These are phyloP conservation scores for Parnassius orleans DNA, from an alignment of 2,888 invertebrate genomes.

Conservation along the genomic window DNA sequence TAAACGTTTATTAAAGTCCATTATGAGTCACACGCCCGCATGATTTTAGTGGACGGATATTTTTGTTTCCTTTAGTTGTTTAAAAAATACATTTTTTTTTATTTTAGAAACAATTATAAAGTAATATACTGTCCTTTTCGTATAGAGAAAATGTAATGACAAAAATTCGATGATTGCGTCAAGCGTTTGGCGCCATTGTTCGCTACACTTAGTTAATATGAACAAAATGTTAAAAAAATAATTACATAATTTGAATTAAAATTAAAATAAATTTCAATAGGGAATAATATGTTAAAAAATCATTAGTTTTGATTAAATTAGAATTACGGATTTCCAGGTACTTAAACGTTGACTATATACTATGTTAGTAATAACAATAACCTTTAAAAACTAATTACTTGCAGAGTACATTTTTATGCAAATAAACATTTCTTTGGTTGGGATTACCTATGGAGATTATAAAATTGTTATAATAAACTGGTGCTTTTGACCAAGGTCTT, in stretches of 20 bases:
- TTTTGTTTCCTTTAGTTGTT: not conserved
- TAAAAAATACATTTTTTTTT: no score
- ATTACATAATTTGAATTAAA: not conserved
- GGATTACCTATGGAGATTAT: constrained; percentile 2
- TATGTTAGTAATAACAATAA: constrained; percentile 8
- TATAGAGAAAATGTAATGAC: no score
- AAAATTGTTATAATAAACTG: no score
- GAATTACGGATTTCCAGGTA: constrained; percentile 14
- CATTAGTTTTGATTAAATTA: not conserved
- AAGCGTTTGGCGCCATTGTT: not conserved
- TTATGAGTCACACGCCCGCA: constrained; percentile 6
- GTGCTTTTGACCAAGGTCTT: no score
- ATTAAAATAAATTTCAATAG: constrained; percentile 3
- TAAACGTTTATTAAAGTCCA: not conserved
- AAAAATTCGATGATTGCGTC: not conserved
- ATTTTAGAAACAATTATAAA: not conserved
- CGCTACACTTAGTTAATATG: not conserved
- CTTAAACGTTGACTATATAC: constrained; percentile 1
- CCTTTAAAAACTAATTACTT: constrained; percentile 18
- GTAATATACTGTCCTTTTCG: no score
- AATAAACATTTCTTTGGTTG: constrained; percentile 23
- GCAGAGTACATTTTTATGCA: constrained; percentile 2
- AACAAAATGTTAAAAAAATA: not conserved
- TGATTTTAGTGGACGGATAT: constrained; percentile 19
- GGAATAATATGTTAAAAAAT: not conserved